phyloP scores from a whole-genome alignment of 2,797 vertebrate species.

The Sebastes vulpes region DNA sequence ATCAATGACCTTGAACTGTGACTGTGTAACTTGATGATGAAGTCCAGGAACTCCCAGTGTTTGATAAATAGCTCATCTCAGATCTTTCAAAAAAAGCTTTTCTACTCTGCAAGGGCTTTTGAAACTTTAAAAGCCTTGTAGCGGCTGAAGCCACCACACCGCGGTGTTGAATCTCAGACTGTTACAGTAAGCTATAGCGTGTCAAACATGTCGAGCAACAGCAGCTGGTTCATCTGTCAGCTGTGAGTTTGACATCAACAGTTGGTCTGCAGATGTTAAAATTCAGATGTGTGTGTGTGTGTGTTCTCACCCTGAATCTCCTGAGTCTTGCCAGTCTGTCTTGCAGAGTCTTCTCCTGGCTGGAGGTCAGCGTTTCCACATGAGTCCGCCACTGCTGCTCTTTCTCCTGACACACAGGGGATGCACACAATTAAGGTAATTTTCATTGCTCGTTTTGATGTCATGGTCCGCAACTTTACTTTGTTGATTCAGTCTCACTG shows the following conservation, averaged over 20 bases:
- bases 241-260: neutral
- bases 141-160: neutral
- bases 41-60: neutral
- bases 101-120: neutral
- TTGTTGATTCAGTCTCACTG: neutral
- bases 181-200: neutral
- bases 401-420: slow-evolving; percentile 57
- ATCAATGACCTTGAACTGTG: slow-evolving; percentile 2
- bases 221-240: neutral
- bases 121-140: slow-evolving; percentile 23
- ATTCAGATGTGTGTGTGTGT: neutral
- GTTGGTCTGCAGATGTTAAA: neutral
- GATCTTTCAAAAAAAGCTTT: neutral
- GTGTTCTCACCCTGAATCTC: slow-evolving; percentile 79
- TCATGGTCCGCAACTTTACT: neutral
- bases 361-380: slow-evolving; percentile 68
- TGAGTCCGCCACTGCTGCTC: slow-evolving; percentile 79
- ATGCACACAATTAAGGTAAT: too few relatives aligned
- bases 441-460: neutral
- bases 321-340: slow-evolving; percentile 76
- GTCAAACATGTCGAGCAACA: neutral
- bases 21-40: slow-evolving; percentile 6
- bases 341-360: slow-evolving; percentile 65
- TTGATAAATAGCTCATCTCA: slow-evolving; percentile 3
- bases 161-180: neutral